Evolutionary conservation across 2,888 invertebrate species (phyloP), one percentile per base, ranked within the genome.

Genomic region (Podabrus alpinus): DNA sequence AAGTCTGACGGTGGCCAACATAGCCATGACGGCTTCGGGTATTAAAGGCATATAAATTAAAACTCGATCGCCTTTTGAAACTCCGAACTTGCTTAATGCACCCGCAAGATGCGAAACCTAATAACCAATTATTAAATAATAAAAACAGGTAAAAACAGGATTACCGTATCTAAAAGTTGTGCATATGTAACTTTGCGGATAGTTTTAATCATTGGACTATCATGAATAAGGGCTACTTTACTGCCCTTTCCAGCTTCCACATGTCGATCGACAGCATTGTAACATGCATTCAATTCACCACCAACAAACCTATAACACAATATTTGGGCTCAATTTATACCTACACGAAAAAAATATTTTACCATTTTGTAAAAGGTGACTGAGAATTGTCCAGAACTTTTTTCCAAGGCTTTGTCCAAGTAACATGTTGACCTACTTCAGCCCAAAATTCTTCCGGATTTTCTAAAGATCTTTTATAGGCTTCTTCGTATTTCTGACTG

Each of bases 31-130:
- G 0, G 96, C 94, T 87, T 97, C 96, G 0, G 97, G 97, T 67
- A 97, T 94, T 74, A 97, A 90, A 0, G 97, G 97, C 97, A 98
- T 97, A 86, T 97, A 97, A 83, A 98, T 95, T 1, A 97, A 89
- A 1, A 98, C 95, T 0, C 94, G 88, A 82, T 97, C 96, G 0
- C 97, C 97, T 82, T 92, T 92, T 15, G 88, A 87, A 1, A 97
- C 96, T 0, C 97, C 97, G 70, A 94, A 88, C 3, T 92, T 90
- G 0, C 91, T 89, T 81, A 98, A 87, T 59, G 94, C 94, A 1
- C 96, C 96, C 0, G 97, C 96, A 66, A 97, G 86, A 16, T 91
- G 88, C 0, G 94, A 92, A 3, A 93, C 92, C 94, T 94, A 83
- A 9, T 84, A 81, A 77, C 69, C 60, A 72, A 74, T 69, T 5